Conservation (phyloP, 2,113 vertebrate species). For the Aegotheles bennettii region DNA sequence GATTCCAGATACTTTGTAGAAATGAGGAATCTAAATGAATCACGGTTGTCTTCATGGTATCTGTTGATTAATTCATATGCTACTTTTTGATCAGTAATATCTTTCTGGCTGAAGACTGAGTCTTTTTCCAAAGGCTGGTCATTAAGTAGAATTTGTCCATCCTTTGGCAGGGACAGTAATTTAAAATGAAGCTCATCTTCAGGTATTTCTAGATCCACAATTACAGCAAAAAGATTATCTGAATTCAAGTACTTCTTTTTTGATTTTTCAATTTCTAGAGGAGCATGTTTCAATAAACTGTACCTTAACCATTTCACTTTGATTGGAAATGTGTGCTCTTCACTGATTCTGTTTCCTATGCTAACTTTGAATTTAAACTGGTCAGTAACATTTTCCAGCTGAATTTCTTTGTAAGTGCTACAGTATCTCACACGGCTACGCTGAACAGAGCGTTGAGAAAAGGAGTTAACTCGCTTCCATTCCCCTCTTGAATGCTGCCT, state of each 20-base stretch:
- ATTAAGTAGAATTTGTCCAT: constrained; percentile 80
- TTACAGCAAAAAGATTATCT: constrained; percentile 73
- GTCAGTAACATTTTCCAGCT: constrained; percentile 74
- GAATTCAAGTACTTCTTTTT: constrained; percentile 75
- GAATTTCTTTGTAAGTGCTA: constrained; percentile 78
- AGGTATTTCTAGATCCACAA: constrained; percentile 65
- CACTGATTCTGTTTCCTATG: constrained; percentile 71
- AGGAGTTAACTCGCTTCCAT: constrained; percentile 79
- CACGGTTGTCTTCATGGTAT: constrained; percentile 71
- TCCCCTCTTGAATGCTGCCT: constrained; percentile 72
- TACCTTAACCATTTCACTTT: constrained; percentile 81
- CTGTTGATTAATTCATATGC: constrained; percentile 77
- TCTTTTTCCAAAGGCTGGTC: constrained; percentile 72
- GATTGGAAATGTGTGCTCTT: constrained; percentile 78
- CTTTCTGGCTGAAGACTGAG: constrained; percentile 82
- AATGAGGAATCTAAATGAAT: constrained; percentile 83
- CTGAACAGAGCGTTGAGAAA: constrained; percentile 83
- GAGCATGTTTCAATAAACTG: constrained; percentile 72
- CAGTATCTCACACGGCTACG: constrained; percentile 74
- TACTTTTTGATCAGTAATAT: constrained; percentile 75
- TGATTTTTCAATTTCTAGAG: constrained; percentile 78
- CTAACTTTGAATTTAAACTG: constrained; percentile 84
- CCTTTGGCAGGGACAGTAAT: constrained; percentile 77
- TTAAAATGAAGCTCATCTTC: constrained; percentile 80
- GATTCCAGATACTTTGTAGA: constrained; percentile 83